A percentile compares a stretch with the other conserved stretches of the same genome.
Conservation (phyloP, 1,140 invertebrate species). For the Drosophila orena region DNA sequence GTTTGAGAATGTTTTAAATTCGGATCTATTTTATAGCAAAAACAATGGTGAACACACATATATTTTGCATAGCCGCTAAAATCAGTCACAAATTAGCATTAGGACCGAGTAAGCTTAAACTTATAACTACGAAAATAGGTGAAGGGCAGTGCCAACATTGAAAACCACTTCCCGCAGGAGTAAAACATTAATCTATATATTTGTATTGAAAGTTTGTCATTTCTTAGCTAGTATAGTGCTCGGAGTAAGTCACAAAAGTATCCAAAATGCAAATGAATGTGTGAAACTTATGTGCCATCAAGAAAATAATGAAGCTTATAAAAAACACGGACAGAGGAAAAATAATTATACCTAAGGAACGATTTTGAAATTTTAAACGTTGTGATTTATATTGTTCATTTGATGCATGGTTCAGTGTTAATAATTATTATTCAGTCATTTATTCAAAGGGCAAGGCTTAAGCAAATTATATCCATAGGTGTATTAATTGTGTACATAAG, state of each 20-base stretch:
- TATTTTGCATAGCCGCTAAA: conserved; percentile 74
- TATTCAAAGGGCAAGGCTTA: conserved; percentile 5
- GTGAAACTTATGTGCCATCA: conserved; percentile 80
- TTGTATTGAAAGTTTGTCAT: conserved; percentile 49
- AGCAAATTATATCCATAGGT: conserved; percentile 25
- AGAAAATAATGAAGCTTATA: conserved; percentile 42
- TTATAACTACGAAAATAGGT: conserved; percentile 7
- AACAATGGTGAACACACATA: conserved; percentile 32
- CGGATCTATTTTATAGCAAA: conserved; percentile 50
- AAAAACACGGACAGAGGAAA: conserved; percentile 12
- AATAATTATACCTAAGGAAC: conserved; percentile 39
- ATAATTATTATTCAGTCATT: conserved; percentile 43
- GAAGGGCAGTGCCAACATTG: conserved; percentile 44
- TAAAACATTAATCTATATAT: conserved; percentile 28
- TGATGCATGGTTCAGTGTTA: conserved; percentile 72
- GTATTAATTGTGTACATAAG: conserved; percentile 41
- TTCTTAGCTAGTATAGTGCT: conserved; percentile 44
- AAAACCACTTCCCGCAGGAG: conserved; percentile 29
- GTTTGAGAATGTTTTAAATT: conserved; percentile 59
- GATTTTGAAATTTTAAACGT: conserved; percentile 75
- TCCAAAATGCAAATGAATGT: conserved; percentile 48
- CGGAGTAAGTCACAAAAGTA: conserved; percentile 46
- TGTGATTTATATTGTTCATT: conserved; percentile 78
- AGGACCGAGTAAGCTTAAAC: conserved; percentile 28
- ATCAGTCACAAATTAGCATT: conserved; percentile 64